A percentile compares a stretch with the other conserved stretches of the same genome.
These are phyloP conservation scores for Fringilla coelebs DNA, from an alignment of 2,797 vertebrate species.

Conservation along the genomic window DNA sequence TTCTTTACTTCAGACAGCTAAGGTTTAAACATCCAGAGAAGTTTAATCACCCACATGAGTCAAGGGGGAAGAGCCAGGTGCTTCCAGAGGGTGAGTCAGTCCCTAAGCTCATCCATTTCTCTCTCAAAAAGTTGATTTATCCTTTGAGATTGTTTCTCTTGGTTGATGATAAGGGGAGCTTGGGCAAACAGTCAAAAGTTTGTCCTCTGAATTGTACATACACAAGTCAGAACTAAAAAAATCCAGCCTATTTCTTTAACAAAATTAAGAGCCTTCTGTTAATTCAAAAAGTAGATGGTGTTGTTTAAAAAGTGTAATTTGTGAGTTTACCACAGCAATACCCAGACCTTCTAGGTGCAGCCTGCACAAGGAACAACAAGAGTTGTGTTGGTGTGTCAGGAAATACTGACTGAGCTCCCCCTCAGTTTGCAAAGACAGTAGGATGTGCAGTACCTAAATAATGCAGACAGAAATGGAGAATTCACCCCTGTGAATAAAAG, in stretches of 20 bases:
- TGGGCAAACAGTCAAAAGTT: background rate
- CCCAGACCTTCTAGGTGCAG: background rate
- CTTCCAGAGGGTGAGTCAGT: background rate
- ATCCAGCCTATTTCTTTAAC: background rate
- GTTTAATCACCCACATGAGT: background rate
- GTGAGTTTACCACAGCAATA: background rate
- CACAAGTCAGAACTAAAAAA: background rate
- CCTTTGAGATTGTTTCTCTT: background rate
- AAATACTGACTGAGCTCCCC: rapidly evolving
- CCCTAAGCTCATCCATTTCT: background rate
- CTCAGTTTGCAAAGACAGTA: background rate
- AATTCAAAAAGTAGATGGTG: background rate
- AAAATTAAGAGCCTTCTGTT: background rate
- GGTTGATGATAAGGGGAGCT: background rate
- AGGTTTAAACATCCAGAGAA: background rate
- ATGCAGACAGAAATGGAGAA: background rate
- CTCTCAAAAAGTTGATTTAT: background rate
- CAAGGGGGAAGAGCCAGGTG: background rate
- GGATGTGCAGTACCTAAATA: rapidly evolving
- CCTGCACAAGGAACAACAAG: background rate
- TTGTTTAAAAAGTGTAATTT: background rate
- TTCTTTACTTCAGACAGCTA: background rate
- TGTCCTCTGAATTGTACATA: background rate
- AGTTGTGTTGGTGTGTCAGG: background rate
- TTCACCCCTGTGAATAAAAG: background rate